Conservation (phyloP, 2,113 vertebrate species). For the Anas platyrhynchos region DNA sequence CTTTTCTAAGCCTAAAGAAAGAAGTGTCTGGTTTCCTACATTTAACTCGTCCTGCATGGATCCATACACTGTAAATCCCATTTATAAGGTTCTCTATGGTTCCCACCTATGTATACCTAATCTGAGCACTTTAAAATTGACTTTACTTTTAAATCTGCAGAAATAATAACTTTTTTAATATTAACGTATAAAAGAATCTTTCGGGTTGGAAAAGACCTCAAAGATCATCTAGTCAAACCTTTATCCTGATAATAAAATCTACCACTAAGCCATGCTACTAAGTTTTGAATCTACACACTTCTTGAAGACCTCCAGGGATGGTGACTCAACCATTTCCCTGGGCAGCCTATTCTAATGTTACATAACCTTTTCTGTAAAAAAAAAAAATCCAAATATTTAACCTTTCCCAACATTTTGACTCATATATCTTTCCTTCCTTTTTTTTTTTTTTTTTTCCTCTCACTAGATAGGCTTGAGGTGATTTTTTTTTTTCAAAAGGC, state of each 20-base stretch:
- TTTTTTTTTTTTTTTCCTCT: not conserved
- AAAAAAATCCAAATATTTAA: too few species aligned
- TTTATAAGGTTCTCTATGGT: not conserved
- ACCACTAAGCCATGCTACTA: too few species aligned
- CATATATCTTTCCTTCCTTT: not conserved
- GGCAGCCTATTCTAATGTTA: too few species aligned
- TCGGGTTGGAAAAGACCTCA: too few species aligned
- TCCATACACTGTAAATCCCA: not conserved
- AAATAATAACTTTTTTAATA: not conserved
- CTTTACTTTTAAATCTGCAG: not conserved
- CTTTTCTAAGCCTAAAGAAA: not conserved
- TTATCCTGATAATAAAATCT: too few species aligned
- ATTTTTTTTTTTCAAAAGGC: not conserved
- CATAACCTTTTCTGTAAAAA: too few species aligned
- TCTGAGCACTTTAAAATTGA: not conserved
- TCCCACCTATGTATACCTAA: not conserved
- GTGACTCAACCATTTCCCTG: too few species aligned
- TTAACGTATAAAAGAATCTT: too few species aligned
- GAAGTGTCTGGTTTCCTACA: not conserved
- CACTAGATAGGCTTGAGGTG: not conserved
- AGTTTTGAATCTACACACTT: too few species aligned
- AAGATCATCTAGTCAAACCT: too few species aligned
- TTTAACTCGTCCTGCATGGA: not conserved
- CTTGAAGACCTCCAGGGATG: too few species aligned
- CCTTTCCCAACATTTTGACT: not conserved